Percentiles rank a stretch among this genome's conserved stretches.
Evolutionary conservation across 2,888 invertebrate genomes (phyloP).

Genomic region (Notodonta ziczac): DNA sequence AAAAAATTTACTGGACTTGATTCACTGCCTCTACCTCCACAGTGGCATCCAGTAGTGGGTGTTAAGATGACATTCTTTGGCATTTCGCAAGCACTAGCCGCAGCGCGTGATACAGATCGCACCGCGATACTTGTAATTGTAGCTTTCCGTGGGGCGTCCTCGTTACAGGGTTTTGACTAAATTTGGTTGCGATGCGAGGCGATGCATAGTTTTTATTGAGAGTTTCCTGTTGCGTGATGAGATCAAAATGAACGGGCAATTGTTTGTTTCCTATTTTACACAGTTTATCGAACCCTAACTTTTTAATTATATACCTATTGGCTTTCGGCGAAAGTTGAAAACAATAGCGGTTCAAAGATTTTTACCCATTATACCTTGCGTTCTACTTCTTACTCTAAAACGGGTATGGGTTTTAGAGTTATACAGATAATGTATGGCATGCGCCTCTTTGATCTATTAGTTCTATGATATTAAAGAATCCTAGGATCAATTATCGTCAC

Average conservation of each 20-base stretch:
- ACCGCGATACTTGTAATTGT: slow-evolving; percentile 26
- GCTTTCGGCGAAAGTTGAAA: no score
- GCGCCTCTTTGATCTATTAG: no score
- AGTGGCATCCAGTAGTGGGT: slow-evolving; percentile 24
- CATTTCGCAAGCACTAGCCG: slow-evolving; percentile 32
- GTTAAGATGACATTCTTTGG: slow-evolving; percentile 37
- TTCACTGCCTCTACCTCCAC: slow-evolving; percentile 4
- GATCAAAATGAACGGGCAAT: neutral
- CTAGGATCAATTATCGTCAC: no score
- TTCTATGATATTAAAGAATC: no score
- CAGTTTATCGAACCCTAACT: no score
- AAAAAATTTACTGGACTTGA: neutral
- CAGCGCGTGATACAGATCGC: slow-evolving; percentile 30
- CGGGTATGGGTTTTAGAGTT: no score
- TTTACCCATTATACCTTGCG: no score
- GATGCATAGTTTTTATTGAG: neutral
- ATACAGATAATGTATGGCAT: no score
- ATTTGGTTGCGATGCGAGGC: slow-evolving; percentile 17
- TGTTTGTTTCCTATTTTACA: no score
- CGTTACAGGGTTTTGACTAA: slow-evolving; percentile 10
- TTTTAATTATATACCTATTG: no score
- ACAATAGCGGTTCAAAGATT: no score
- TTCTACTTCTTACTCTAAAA: no score
- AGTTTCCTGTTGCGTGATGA: neutral
- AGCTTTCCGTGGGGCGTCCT: slow-evolving; percentile 27